phyloP scores from a whole-genome alignment of 2,888 invertebrate genomes.

The Carpatolechia fugitivella region DNA sequence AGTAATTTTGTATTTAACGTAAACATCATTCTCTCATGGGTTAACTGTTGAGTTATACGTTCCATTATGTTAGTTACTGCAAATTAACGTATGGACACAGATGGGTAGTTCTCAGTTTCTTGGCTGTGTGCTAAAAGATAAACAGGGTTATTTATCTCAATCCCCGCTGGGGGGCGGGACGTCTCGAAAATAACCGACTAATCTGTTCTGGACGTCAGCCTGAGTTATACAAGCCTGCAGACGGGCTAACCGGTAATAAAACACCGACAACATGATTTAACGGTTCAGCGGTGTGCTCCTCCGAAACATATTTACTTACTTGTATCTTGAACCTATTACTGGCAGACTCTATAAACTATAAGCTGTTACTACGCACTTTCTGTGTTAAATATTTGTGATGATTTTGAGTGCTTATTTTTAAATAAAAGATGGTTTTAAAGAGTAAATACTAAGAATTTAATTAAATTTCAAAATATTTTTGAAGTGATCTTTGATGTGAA shows the following conservation, averaged over 20 bases:
- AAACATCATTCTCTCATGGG: too few relatives aligned
- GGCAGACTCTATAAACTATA: not conserved
- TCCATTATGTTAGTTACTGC: not conserved
- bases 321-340: not conserved
- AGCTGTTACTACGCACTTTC: not conserved
- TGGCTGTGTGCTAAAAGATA: not conserved
- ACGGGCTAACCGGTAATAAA: conserved; percentile 9
- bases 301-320: not conserved
- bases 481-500: too few relatives aligned
- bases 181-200: conserved; percentile 14
- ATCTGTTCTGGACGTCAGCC: conserved; percentile 15
- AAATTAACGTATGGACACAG: conserved; percentile 4
- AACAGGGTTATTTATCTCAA: conserved; percentile 15
- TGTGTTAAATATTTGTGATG: too few relatives aligned
- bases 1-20: too few relatives aligned
- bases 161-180: conserved; percentile 3
- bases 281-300: not conserved
- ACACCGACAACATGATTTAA: conserved; percentile 7
- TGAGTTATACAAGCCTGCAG: conserved; percentile 7
- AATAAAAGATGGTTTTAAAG: too few relatives aligned
- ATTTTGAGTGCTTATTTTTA: too few relatives aligned
- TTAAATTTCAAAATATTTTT: too few relatives aligned
- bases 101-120: not conserved
- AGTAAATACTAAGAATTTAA: too few relatives aligned
- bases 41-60: not conserved